These are phyloP conservation scores for Cottoperca gobio DNA, from an alignment of 2,797 vertebrate genomes.

Conservation along the genomic window DNA sequence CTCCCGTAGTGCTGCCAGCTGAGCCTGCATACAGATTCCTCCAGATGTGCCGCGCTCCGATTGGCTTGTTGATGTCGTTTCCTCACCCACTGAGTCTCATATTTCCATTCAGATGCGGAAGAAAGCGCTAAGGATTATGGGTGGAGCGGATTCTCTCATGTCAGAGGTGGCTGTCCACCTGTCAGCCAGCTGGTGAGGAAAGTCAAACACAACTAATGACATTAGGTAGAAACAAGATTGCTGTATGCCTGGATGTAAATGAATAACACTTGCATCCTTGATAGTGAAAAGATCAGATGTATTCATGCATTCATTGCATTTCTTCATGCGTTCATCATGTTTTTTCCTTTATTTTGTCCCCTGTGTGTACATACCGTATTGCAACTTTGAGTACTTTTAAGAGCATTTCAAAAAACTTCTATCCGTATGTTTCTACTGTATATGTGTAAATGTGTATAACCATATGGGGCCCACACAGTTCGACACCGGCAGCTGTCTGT, in stretches of 20 bases:
- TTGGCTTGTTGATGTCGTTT: slow-evolving; percentile 57
- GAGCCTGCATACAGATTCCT: slow-evolving; percentile 71
- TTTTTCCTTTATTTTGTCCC: not conserved
- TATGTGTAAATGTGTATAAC: too few relatives aligned
- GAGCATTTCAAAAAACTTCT: too few relatives aligned
- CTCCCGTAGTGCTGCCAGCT: slow-evolving; percentile 60
- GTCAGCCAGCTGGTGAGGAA: slow-evolving; percentile 64
- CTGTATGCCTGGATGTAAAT: slow-evolving; percentile 1
- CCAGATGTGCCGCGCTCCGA: slow-evolving; percentile 80
- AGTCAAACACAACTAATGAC: slow-evolving; percentile 22
- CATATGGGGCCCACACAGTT: slow-evolving; percentile 21
- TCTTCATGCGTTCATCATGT: not conserved
- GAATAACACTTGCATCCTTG: not conserved
- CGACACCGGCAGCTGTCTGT: not conserved
- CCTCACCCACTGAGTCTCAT: slow-evolving; percentile 53
- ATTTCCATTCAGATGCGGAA: slow-evolving; percentile 69
- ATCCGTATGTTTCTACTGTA: not conserved
- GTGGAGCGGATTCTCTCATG: slow-evolving; percentile 56
- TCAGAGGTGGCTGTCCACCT: slow-evolving; percentile 66
- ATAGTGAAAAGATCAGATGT: not conserved
- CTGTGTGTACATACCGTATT: not conserved
- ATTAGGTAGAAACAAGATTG: slow-evolving; percentile 8
- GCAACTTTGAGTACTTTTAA: not conserved
- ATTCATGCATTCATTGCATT: not conserved
- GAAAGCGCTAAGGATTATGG: slow-evolving; percentile 49